phyloP scores from a whole-genome alignment of 2,797 vertebrate genomes.

The Lerista edwardsae region DNA sequence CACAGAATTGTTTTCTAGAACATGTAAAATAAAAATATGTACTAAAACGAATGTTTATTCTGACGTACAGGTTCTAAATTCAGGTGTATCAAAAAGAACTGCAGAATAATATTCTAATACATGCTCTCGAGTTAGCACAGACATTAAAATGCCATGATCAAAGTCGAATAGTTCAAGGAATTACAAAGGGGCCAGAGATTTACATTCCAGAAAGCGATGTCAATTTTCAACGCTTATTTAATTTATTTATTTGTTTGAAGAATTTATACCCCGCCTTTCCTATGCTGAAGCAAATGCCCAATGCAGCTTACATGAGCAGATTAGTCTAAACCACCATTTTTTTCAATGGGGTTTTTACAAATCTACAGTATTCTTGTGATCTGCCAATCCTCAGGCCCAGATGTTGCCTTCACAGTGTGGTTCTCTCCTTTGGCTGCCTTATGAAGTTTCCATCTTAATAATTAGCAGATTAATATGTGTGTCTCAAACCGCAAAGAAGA shows the following conservation, averaged over 20 bases:
- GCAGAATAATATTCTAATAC: neutral
- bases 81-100: neutral
- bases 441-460: neutral
- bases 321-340: too few relatives aligned
- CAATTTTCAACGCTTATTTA: neutral
- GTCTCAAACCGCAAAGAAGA: neutral
- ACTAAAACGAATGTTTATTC: neutral
- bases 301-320: too few relatives aligned
- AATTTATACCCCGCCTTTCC: too few relatives aligned
- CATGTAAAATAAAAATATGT: too few relatives aligned
- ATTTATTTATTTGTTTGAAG: too few relatives aligned
- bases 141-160: neutral
- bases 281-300: too few relatives aligned
- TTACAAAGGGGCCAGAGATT: neutral
- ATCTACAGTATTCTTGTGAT: too few relatives aligned
- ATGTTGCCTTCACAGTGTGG: too few relatives aligned
- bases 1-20: too few relatives aligned
- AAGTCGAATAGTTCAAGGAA: neutral
- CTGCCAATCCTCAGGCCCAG: too few relatives aligned
- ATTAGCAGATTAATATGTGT: neutral
- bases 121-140: neutral
- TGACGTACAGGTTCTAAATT: neutral
- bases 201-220: neutral
- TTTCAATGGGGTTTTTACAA: too few relatives aligned
- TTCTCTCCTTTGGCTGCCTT: too few relatives aligned